Conservation (phyloP, 2,113 vertebrate species). For the Microtus oregoni region DNA sequence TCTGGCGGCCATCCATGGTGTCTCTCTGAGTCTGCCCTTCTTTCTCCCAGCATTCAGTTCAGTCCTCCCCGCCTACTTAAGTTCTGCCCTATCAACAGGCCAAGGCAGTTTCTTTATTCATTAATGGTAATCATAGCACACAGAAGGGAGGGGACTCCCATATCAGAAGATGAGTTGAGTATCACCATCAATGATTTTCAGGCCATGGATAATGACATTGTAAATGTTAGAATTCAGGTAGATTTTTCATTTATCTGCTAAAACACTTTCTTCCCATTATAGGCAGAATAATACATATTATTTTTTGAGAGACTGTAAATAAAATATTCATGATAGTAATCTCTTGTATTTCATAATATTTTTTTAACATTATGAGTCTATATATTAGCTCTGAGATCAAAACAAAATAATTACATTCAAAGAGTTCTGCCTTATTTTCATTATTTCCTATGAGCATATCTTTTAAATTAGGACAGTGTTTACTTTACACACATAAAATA, state of each 20-base stretch:
- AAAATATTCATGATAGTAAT: constrained; percentile 18
- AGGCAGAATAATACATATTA: neutral
- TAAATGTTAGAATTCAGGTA: too few species aligned
- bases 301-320: neutral
- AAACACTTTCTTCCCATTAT: neutral
- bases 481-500: neutral
- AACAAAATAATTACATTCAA: constrained; percentile 21
- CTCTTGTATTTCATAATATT: neutral
- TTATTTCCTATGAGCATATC: neutral
- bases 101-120: too few species aligned
- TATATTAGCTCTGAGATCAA: neutral
- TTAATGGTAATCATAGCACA: too few species aligned
- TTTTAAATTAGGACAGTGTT: neutral
- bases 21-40: too few species aligned
- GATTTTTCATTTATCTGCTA: neutral
- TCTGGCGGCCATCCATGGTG: too few species aligned
- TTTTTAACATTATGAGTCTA: neutral
- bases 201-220: neutral
- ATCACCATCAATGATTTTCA: neutral
- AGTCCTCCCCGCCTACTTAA: too few species aligned
- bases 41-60: too few species aligned
- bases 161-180: neutral
- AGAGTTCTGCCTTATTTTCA: neutral
- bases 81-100: too few species aligned
- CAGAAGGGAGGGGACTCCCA: too few species aligned